Base-by-base conservation (phyloP, 53 echinoderm and acorn worm species). In the Astropecten irregularis region DNA sequence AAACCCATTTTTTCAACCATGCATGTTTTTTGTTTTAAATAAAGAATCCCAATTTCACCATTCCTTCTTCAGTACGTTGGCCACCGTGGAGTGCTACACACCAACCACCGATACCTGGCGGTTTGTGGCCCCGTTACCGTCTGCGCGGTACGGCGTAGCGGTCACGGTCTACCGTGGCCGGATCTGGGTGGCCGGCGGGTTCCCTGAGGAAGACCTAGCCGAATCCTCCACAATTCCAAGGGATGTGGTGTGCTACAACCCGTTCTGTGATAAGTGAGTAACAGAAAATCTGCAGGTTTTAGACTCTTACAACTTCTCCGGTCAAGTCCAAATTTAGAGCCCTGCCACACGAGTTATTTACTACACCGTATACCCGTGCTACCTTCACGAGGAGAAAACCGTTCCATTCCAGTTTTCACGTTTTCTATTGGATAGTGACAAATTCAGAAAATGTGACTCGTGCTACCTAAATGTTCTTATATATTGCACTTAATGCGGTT, bases 111-210 rank as follows among this genome's bases (percentile, higher is more conserved):
- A 92, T 74, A 51, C 27, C 49, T 92, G 92, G 92, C 92, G 83
- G 7, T 71, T 76, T 26, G 77, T 69, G 6, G 86, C 92, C 25
- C 76, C 92, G 1, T 63, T 92, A 2, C 89, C 86, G 10, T 86
- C 76, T 10, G 82, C 92, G 15, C 92, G 92, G 15, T 92, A 89
- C 36, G 89, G 89, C 40, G 63, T 71, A 27, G 89, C 89, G 13
- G 86, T 89, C n/a, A 66, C 87, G 9, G 63, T 55, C 2, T 83
- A 86, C 66, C 86, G 83, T 21, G 82, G 66, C 47, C 67, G 47
- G 8, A 14, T 92, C 21, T 92, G 89, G 89, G 83, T 89, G 1
- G 92, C 83, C 2, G 92, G 92, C 35, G 92, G 92, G 16, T 89
- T 81, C 51, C 51, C 83, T 9, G 83, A 83, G 29, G 83, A 84